These are phyloP conservation scores for Nibea coibor DNA, from an alignment of 2,113 vertebrate genomes.

Conservation along the genomic window DNA sequence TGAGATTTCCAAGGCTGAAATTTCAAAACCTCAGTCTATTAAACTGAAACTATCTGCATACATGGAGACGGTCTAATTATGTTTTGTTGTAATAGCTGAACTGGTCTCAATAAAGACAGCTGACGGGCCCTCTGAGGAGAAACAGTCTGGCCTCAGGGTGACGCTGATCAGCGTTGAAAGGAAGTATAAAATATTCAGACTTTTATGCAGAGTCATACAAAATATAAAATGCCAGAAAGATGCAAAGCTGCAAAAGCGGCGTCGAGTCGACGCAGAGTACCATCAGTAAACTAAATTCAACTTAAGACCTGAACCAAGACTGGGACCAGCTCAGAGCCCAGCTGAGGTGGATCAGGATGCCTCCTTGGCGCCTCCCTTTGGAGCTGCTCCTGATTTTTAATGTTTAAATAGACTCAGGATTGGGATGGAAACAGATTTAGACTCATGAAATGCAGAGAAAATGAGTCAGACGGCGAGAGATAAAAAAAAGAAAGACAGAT, in stretches of 20 bases:
- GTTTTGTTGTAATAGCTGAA: not conserved
- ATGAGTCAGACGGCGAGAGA: slow-evolving; percentile 5
- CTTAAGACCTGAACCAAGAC: not conserved
- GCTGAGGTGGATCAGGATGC: no score
- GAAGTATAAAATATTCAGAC: not conserved
- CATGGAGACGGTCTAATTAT: not conserved
- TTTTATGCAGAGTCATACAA: not conserved
- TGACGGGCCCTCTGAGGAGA: not conserved
- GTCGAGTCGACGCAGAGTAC: not conserved
- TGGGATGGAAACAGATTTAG: not conserved
- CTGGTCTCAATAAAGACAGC: not conserved
- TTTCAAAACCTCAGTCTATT: not conserved
- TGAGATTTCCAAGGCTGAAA: not conserved
- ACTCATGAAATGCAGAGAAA: not conserved
- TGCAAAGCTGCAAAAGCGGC: no score
- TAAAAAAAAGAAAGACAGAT: slow-evolving; percentile 9
- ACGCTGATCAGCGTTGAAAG: not conserved
- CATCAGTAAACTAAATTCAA: not conserved
- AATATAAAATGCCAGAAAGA: no score
- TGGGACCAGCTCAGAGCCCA: no score
- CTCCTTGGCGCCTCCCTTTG: no score
- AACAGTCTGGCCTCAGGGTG: not conserved
- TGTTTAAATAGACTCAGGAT: not conserved
- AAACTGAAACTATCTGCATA: not conserved
- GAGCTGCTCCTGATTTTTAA: no score